These are phyloP conservation scores for Heterodera schachtii DNA, from an alignment of 1,140 invertebrate genomes.

Conservation along the genomic window DNA sequence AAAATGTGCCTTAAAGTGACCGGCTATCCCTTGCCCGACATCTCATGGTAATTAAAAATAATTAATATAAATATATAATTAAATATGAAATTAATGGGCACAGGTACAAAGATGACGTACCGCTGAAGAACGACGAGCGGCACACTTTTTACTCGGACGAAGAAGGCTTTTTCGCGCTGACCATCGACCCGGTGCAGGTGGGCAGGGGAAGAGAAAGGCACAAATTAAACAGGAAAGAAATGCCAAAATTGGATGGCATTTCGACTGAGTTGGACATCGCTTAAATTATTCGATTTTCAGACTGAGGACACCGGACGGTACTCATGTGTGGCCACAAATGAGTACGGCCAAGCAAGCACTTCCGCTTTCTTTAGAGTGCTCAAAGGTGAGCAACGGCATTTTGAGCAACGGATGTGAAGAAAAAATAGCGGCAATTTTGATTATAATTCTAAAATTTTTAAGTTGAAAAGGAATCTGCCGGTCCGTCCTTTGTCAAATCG, in stretches of 20 bases:
- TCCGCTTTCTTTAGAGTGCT: slow-evolving; percentile 63
- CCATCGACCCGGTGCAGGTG: slow-evolving; percentile 79
- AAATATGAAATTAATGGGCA: slow-evolving; percentile 10
- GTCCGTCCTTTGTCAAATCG: slow-evolving; percentile 52
- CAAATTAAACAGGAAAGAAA: too few relatives aligned
- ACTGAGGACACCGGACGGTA: slow-evolving; percentile 84
- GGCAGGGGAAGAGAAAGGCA: too few relatives aligned
- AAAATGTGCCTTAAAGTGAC: slow-evolving; percentile 89
- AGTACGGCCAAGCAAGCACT: slow-evolving; percentile 64
- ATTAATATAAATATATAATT: slow-evolving; percentile 15
- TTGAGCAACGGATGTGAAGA: not conserved
- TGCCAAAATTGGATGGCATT: too few relatives aligned
- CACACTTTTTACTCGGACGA: slow-evolving; percentile 77
- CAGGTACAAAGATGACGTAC: slow-evolving; percentile 81
- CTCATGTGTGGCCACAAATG: slow-evolving; percentile 76
- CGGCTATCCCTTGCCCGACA: slow-evolving; percentile 88
- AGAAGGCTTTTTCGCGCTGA: slow-evolving; percentile 82
- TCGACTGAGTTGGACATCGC: not conserved
- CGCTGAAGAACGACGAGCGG: slow-evolving; percentile 77
- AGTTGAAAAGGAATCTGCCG: slow-evolving; percentile 65
- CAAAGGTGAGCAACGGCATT: slow-evolving; percentile 43
- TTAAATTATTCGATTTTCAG: slow-evolving; percentile 11
- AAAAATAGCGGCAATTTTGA: not conserved
- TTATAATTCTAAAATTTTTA: slow-evolving; percentile 18
- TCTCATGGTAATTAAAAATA: slow-evolving; percentile 72